Evolutionary conservation across 1,140 invertebrate genomes (phyloP), one percentile per base, ranked within the genome.

Genomic region (Forficula auricularia): DNA sequence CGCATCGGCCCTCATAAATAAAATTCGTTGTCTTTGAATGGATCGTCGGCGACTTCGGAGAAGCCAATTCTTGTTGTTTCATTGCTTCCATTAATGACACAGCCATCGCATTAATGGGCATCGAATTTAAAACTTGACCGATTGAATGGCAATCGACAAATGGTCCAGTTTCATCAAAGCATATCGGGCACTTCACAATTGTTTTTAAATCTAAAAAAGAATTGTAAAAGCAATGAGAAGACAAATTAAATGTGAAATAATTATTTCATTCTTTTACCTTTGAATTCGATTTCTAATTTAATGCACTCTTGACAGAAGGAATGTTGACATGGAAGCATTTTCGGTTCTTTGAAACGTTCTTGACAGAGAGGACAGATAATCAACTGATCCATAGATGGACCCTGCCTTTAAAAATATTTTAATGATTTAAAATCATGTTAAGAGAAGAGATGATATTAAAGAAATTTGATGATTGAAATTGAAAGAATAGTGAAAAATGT

Each of bases 301-400:
- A 80, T 61, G 49, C 77, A 80, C 12, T 65, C 56, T 36, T 68
- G 54, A 52, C 80, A 82, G 56, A 82, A 82, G 0, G 78, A 80
- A 56, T 82, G 77, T 54, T 81, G 78, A 53, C 79, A 82, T 4
- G 75, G 73, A 43, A 82, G 57, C 63, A 80, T 73, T 54, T 73
- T 74, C 1, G 79, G 77, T 31, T 70, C 63, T 44, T 65, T 67
- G 19, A 75, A 66, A 43, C 72, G 63, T 52, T 80, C 76, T 19
- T 80, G 54, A 52, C 80, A 83, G 33, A 83, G 66, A 2, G 76
- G 61, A 57, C 80, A 83, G 53, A 27, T 27, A 27, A 27, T 27
- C 10, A 27, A 27, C 10, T 27, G 22, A 27, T 27, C 22, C 22
- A 27, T 27, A 10, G 22, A 27, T 6, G 22, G 10, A 27, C n/a